These are phyloP conservation scores for Chaetophractus vellerosus DNA, from an alignment of 2,797 vertebrate genomes.

Conservation along the genomic window DNA sequence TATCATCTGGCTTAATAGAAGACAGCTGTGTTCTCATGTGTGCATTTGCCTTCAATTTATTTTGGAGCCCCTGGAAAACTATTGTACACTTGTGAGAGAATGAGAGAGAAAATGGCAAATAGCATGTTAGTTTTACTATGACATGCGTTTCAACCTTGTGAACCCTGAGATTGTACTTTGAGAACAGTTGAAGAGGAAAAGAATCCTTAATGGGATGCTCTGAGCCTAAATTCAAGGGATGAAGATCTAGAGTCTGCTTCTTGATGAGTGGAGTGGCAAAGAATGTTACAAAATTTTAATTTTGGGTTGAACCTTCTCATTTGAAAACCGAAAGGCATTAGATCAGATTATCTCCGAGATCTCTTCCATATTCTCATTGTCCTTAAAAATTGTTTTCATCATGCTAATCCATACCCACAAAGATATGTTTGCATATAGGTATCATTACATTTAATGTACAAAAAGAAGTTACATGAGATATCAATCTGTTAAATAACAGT, in stretches of 20 bases:
- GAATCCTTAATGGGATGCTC: not conserved
- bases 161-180: not conserved
- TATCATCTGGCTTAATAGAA: not conserved
- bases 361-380: not conserved
- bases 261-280: too few species aligned
- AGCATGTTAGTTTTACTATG: not conserved
- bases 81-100: not conserved
- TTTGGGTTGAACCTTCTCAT: not conserved
- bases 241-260: too few species aligned
- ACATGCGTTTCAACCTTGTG: not conserved
- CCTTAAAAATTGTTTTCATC: not conserved
- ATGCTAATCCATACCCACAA: not conserved
- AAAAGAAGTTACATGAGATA: not conserved
- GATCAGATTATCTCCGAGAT: not conserved
- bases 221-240: too few species aligned
- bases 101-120: not conserved
- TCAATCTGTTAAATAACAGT: not conserved
- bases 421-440: slow-evolving; percentile 1
- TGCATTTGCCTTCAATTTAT: not conserved
- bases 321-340: not conserved
- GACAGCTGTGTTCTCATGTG: not conserved
- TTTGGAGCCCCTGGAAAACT: not conserved
- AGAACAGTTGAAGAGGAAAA: not conserved
- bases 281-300: too few species aligned
- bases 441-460: not conserved